phyloP scores from a whole-genome alignment of 1,140 invertebrate species.

The Drosophila pseudoobscura region DNA sequence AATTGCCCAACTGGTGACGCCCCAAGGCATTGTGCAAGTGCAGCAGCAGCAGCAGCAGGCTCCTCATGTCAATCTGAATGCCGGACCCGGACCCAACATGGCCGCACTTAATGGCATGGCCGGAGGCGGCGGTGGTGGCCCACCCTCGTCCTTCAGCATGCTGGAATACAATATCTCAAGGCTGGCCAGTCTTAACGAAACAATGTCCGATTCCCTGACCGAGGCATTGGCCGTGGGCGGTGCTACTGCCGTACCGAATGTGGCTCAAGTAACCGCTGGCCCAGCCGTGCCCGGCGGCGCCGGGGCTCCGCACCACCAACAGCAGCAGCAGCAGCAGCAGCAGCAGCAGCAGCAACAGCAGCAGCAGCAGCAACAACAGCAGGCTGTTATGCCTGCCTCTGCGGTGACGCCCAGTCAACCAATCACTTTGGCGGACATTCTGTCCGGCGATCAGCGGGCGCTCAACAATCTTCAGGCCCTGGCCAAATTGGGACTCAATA shows the following conservation, averaged over 20 bases:
- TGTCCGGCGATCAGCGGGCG: slow-evolving; percentile 90
- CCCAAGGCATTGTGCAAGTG: slow-evolving; percentile 57
- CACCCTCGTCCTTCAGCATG: slow-evolving; percentile 85
- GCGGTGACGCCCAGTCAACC: slow-evolving; percentile 79
- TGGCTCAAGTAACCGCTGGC: slow-evolving; percentile 41
- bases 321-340: slow-evolving; percentile 62
- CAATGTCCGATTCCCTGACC: slow-evolving; percentile 83
- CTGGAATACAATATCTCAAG: slow-evolving; percentile 93
- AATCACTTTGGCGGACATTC: slow-evolving; percentile 89
- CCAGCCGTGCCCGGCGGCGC: slow-evolving; percentile 67
- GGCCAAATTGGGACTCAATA: slow-evolving; percentile 91
- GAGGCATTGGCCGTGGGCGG: slow-evolving; percentile 80
- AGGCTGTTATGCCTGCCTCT: slow-evolving; percentile 66
- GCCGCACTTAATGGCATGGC: slow-evolving; percentile 37
- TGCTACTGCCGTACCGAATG: slow-evolving; percentile 28
- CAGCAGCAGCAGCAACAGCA: slow-evolving; percentile 27
- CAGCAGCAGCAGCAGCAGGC: slow-evolving; percentile 32
- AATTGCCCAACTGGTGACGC: slow-evolving; percentile 53
- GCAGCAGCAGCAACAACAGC: slow-evolving; percentile 81
- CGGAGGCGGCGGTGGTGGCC: slow-evolving; percentile 40
- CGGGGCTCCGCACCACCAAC: slow-evolving; percentile 24
- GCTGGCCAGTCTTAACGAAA: slow-evolving; percentile 90
- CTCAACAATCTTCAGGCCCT: slow-evolving; percentile 94
- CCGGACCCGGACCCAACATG: slow-evolving; percentile 43
- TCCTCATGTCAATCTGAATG: slow-evolving; percentile 62